Base-by-base conservation (phyloP, 2,888 invertebrate genomes). In the Pristionchus japonicus region DNA sequence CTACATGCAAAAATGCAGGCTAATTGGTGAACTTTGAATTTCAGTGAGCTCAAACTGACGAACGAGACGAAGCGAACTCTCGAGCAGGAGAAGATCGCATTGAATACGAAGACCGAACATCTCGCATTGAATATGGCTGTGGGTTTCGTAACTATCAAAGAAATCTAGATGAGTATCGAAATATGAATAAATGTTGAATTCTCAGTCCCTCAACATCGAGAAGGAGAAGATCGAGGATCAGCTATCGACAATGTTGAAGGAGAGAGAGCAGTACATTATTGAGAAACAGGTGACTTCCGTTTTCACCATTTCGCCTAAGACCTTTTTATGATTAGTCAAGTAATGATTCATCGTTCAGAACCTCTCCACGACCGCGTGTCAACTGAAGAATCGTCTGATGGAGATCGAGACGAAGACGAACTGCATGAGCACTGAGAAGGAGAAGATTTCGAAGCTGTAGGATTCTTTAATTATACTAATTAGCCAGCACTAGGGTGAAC, bases 1-100 rank as follows among this genome's bases (percentile, higher is more conserved):
- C n/a, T n/a, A n/a, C n/a, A n/a, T n/a, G n/a, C n/a, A n/a, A n/a
- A n/a, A n/a, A n/a, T n/a, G n/a, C n/a, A 17, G 49, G 49, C 3
- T 3, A 15, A 57, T 3, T n/a, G 9, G 7, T n/a, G n/a, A 6
- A 17, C 37, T 43, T 89, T 13, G 13, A 64, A 86, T 91, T 93
- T 88, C 91, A 95, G 95, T 84, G 95, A 95, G 89, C 91, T 95
- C 82, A 95, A 95, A 74, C 94, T 95, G 57, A 95, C 95, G 17
- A 93, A 93, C 86, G 92, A 93, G 31, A 93, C 93, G 86, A 95
- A 95, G 93, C 93, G 92, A 64, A 93, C 93, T 4, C 91, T 95
- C 89, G 94, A 94, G 77, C 92, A 93, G 67, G 94, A 94, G 89
- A 94, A 94, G 86, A 90, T 92, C 23, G 91, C 92, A 17, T 89